These are phyloP conservation scores for Adoxophyes honmai DNA, from an alignment of 1,140 invertebrate genomes.

Conservation along the genomic window DNA sequence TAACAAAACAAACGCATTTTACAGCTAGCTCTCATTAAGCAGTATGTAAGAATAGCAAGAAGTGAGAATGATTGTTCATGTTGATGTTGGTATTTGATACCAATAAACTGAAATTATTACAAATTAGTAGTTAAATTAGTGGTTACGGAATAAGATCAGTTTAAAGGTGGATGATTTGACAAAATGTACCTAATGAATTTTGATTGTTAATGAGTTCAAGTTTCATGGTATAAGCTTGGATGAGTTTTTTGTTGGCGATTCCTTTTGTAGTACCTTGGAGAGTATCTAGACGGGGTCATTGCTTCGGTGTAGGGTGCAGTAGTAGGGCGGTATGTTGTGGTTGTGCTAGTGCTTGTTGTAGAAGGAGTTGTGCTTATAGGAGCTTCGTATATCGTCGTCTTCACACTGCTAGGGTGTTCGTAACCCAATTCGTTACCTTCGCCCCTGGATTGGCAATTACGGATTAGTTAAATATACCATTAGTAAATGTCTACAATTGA, in stretches of 20 bases:
- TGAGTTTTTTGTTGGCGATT: slow-evolving; percentile 34
- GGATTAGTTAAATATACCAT: not conserved
- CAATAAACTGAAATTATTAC: slow-evolving; percentile 7
- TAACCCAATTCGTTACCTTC: slow-evolving; percentile 77
- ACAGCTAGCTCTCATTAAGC: slow-evolving; percentile 20
- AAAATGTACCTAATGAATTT: slow-evolving; percentile 4
- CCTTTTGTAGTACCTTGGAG: slow-evolving; percentile 80
- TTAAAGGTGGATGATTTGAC: slow-evolving; percentile 7
- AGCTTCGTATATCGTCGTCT: slow-evolving; percentile 68
- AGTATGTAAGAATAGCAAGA: slow-evolving; percentile 24
- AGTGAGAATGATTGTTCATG: not conserved
- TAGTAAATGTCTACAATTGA: not conserved
- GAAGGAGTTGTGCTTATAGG: slow-evolving; percentile 63
- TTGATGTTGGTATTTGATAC: slow-evolving; percentile 2
- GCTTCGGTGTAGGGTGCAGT: slow-evolving; percentile 70
- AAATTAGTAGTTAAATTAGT: slow-evolving; percentile 11
- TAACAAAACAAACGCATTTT: slow-evolving; percentile 12
- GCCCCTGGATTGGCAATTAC: slow-evolving; percentile 53
- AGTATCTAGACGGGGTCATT: slow-evolving; percentile 69
- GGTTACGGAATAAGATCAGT: not conserved
- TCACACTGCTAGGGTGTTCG: slow-evolving; percentile 70
- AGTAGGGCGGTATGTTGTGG: slow-evolving; percentile 68
- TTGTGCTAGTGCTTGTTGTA: slow-evolving; percentile 62
- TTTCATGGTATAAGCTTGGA: slow-evolving; percentile 46
- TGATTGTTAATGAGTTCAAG: slow-evolving; percentile 29